Evolutionary conservation across 2,113 vertebrate genomes (phyloP), one percentile per base, ranked within the genome.

Genomic region (Strix aluco): DNA sequence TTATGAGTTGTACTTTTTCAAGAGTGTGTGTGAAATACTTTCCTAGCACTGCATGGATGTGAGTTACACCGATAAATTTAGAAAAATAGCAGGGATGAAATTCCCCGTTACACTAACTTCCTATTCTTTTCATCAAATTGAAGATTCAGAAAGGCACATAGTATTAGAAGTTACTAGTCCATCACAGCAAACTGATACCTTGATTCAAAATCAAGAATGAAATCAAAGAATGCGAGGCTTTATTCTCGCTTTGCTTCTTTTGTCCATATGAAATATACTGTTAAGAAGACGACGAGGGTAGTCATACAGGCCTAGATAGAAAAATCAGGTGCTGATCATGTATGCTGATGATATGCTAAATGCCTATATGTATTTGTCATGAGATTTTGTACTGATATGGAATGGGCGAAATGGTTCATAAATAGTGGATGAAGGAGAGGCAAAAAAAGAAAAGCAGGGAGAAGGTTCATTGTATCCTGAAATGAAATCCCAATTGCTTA

Each of bases 181-280:
- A n/a, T 71, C 40, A 25, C 62, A 79, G 63, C 36, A 7, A 81
- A 8, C 30, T 21, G 88, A 59, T 42, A 26, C 4, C 54, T 9
- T 30, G 75, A 83, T 57, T 91, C 91, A 67, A 71, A 67, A 81
- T 29, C 16, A 18, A 46, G 44, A 46, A 46, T 46, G 44, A 46
- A 46, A 46, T 46, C 44, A 46, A 65, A 85, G 65, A 88, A 66
- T 94, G 46, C 6, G 30, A 92, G 62, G 62, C 92, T 92, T 94
- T 95, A 85, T 72, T 97, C 92, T 97, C 65, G 91, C 74, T 81
- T 12, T 88, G 88, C 55, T 91, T 77, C 87, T 94, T 94, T 95
- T 92, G 89, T 54, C 92, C 78, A 75, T 87, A 89, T 66, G 92
- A 94, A 84, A 94, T 85, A 94, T 82, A 89, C 85, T 94, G 71